Base-by-base conservation (phyloP, 2,797 vertebrate species). In the Streptopelia turtur region DNA sequence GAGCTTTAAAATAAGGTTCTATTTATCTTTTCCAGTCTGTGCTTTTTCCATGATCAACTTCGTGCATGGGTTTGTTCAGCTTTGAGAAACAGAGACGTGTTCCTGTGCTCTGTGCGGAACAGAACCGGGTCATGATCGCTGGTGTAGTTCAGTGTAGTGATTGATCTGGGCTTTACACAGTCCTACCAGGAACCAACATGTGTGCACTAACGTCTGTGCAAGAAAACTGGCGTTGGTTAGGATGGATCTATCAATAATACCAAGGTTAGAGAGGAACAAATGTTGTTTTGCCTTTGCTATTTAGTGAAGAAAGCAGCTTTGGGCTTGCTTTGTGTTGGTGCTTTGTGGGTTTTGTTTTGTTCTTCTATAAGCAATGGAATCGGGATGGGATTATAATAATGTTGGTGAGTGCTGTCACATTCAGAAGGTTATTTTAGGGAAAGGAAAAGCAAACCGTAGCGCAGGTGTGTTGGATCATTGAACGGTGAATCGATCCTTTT, bases 401-500 rank as follows among this genome's bases (percentile, higher is more conserved):
- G 1, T 24, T 28, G 13, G 27, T 5, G 43, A 74, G 39, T 41
- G 49, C 56, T 82, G 35, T 43, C 16, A 56, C 75, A 22, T 7
- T 18, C 4, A 9, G 60, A 10, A 45, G 10, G 24, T n/a, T 25
- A 6, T 7, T 66, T 28, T 7, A 65, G 37, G 31, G 1, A 21
- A 27, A 20, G 43, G 18, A 24, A 0, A 12, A 2, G 12, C 28
- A 61, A 9, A 33, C 30, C 31, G 0, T 25, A 3, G 23, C 17
- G 23, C 30, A 17, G 52, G 49, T 41, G 60, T 8, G 39, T 6
- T 61, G 35, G 6, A 3, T 10, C 13, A 1, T 0, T 1, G 8
- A 31, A 1, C 0, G 16, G 2, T 15, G 52, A 35, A 2, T 2
- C 5, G 33, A 7, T 23, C 35, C 70, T 72, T 25, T 21, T 35